Conservation (phyloP, 2,113 vertebrate genomes). For the Rousettus leschenaultii region DNA sequence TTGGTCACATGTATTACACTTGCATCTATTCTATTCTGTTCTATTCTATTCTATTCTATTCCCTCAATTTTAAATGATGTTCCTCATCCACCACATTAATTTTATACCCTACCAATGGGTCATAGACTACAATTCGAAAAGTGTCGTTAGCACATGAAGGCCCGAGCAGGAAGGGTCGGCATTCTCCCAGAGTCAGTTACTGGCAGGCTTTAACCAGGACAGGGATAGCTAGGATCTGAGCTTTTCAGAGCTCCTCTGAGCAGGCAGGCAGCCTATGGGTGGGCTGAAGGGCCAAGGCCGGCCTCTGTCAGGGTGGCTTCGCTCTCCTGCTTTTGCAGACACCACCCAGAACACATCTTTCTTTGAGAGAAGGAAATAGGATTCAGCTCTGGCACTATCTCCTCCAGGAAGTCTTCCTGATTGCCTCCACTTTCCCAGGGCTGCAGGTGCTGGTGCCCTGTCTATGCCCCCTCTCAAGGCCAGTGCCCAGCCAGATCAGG, state of each 20-base stretch:
- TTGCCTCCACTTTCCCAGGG: not conserved
- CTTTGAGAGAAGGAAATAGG: not conserved
- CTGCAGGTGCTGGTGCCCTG: not conserved
- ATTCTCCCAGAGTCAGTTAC: not conserved
- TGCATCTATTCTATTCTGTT: not conserved
- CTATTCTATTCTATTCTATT: not conserved
- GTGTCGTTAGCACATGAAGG: not conserved
- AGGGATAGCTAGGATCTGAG: not conserved
- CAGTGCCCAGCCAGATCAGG: not conserved
- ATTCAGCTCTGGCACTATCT: not conserved
- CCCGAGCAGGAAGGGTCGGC: not conserved
- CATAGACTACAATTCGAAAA: not conserved
- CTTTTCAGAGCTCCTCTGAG: not conserved
- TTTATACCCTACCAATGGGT: not conserved
- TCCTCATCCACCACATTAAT: not conserved
- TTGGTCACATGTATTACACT: not conserved
- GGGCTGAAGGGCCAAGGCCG: not conserved
- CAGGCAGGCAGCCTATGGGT: not conserved
- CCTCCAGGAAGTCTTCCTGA: conserved; percentile 38
- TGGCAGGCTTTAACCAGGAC: not conserved
- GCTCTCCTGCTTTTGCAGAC: not conserved
- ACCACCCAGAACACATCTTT: not conserved
- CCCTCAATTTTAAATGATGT: not conserved
- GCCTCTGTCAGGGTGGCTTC: not conserved
- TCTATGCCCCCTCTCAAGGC: not conserved